Percentiles rank a stretch among this genome's conserved stretches.
Evolutionary conservation across 2,888 invertebrate genomes (phyloP).

Genomic region (Agrenia bidenticulata): DNA sequence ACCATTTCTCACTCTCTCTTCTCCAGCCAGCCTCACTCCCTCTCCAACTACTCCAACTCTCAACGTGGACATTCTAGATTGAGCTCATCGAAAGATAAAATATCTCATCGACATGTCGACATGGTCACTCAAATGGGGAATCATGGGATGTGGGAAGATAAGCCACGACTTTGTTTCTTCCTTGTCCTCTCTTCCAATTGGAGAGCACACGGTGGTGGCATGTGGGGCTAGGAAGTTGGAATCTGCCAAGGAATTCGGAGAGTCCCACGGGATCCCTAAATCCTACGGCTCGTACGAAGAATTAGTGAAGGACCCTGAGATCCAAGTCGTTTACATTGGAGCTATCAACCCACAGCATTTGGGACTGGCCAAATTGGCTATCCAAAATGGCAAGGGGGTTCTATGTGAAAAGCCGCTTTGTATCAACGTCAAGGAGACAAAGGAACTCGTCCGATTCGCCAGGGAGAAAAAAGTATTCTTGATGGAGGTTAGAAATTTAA

Average conservation of each 20-base stretch:
- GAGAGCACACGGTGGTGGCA: slow-evolving; percentile 71
- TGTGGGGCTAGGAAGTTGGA: slow-evolving; percentile 70
- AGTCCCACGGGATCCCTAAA: slow-evolving; percentile 68
- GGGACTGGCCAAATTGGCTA: slow-evolving; percentile 68
- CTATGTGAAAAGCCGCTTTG: slow-evolving; percentile 89
- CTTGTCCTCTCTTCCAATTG: slow-evolving; percentile 63
- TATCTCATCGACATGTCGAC: no score
- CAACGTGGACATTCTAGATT: no score
- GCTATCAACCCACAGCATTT: slow-evolving; percentile 74
- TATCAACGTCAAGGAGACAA: slow-evolving; percentile 72
- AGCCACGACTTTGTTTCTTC: slow-evolving; percentile 80
- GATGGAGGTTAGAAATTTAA: slow-evolving; percentile 55
- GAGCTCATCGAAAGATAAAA: no score
- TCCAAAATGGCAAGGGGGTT: slow-evolving; percentile 80
- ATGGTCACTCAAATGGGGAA: slow-evolving; percentile 85
- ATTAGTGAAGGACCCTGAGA: slow-evolving; percentile 70
- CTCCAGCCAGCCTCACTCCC: no score
- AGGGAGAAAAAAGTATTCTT: slow-evolving; percentile 57
- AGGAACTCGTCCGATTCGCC: slow-evolving; percentile 64
- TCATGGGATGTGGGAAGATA: slow-evolving; percentile 81
- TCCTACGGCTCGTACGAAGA: slow-evolving; percentile 75
- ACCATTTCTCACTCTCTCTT: no score
- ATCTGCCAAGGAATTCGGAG: slow-evolving; percentile 68
- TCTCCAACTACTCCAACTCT: no score
- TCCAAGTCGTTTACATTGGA: slow-evolving; percentile 78